Conservation (phyloP, 2,888 invertebrate genomes). For the Hemaris fuciformis region DNA sequence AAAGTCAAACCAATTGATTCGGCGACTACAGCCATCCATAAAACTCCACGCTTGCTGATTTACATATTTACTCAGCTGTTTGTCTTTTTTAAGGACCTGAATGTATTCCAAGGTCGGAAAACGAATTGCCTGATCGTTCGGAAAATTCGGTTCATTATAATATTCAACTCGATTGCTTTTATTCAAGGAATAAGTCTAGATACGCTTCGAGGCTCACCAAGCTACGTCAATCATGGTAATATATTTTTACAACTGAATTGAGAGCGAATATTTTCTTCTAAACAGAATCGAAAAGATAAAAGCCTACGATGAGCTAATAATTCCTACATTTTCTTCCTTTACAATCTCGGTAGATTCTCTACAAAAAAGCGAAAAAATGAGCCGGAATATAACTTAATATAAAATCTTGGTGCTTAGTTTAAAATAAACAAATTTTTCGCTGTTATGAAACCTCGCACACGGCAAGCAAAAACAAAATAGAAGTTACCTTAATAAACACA, state of each 20-base stretch:
- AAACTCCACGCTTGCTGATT: not conserved
- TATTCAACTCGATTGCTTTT: not conserved
- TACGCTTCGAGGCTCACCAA: too few relatives aligned
- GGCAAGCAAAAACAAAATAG: not conserved
- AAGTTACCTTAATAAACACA: not conserved
- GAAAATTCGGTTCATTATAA: not conserved
- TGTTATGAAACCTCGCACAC: not conserved
- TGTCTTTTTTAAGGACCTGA: not conserved
- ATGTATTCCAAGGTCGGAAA: not conserved
- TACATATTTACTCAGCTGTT: constrained; percentile 8
- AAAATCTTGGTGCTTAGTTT: too few relatives aligned
- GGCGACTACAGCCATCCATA: not conserved
- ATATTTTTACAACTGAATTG: too few relatives aligned
- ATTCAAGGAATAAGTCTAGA: not conserved
- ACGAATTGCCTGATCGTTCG: not conserved
- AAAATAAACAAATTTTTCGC: not conserved
- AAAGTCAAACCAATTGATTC: not conserved
- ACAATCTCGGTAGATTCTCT: too few relatives aligned
- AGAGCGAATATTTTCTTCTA: too few relatives aligned
- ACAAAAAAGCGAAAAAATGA: too few relatives aligned
- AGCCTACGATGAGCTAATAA: too few relatives aligned
- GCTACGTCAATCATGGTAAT: too few relatives aligned
- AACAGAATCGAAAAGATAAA: too few relatives aligned
- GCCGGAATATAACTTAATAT: too few relatives aligned
- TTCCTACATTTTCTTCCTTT: too few relatives aligned